Conservation (phyloP, 2,113 vertebrate genomes). For the Antechinus stuartii region DNA sequence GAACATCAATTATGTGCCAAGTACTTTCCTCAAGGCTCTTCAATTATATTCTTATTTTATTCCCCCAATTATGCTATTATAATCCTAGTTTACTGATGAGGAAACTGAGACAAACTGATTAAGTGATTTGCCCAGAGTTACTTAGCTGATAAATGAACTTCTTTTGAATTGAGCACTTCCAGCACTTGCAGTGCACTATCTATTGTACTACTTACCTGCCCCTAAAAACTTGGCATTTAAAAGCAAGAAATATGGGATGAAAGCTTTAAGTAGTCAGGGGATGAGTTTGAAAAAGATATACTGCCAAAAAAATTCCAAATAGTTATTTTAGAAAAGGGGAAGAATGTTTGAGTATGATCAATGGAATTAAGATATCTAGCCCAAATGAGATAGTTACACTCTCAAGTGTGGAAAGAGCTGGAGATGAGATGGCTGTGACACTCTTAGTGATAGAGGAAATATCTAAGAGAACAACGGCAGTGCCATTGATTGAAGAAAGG, state of each 20-base stretch:
- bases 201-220: too few relatives aligned
- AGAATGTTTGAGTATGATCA: not conserved
- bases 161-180: too few relatives aligned
- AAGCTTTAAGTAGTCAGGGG: not conserved
- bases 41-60: too few relatives aligned
- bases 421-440: not conserved
- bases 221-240: too few relatives aligned
- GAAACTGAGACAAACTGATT: too few relatives aligned
- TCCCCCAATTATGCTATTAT: too few relatives aligned
- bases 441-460: not conserved
- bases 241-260: not conserved
- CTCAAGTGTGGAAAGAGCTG: not conserved
- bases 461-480: not conserved
- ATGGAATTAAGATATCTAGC: not conserved
- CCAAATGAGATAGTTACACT: not conserved
- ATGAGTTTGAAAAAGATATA: not conserved
- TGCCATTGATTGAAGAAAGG: not conserved
- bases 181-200: too few relatives aligned
- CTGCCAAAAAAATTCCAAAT: not conserved
- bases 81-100: too few relatives aligned
- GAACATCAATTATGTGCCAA: too few relatives aligned
- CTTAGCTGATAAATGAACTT: too few relatives aligned
- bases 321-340: not conserved
- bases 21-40: too few relatives aligned
- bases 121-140: too few relatives aligned